Conservation (phyloP, 2,113 vertebrate species). For the Thalassarche chlororhynchos region DNA sequence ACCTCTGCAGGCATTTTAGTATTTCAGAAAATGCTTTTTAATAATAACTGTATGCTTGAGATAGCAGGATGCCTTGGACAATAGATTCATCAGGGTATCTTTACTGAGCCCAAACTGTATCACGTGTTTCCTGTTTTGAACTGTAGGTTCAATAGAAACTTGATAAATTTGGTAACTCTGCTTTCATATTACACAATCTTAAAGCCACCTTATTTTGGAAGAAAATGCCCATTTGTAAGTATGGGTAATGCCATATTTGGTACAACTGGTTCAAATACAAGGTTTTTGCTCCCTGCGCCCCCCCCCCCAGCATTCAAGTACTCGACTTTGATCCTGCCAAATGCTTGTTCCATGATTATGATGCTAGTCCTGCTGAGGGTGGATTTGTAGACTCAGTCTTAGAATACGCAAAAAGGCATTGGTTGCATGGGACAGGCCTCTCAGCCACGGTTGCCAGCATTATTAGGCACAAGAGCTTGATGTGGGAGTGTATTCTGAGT, state of each 20-base stretch:
- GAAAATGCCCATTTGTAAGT: neutral
- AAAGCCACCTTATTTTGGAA: neutral
- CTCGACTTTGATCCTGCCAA: neutral
- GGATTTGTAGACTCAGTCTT: neutral
- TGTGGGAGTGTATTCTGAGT: neutral
- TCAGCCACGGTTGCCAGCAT: neutral
- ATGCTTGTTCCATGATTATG: accelerated
- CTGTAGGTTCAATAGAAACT: neutral
- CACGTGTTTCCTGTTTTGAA: neutral
- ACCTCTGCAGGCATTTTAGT: neutral
- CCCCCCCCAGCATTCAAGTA: neutral
- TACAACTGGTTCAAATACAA: neutral
- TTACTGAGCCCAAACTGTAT: neutral
- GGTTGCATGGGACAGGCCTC: neutral
- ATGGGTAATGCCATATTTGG: neutral
- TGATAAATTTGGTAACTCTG: neutral
- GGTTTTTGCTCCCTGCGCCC: neutral
- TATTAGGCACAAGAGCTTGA: neutral
- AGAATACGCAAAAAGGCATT: neutral
- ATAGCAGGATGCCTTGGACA: neutral
- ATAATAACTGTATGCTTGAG: neutral
- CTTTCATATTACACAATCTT: neutral
- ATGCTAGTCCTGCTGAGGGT: neutral
- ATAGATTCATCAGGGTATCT: accelerated
- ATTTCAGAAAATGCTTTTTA: neutral